Evolutionary conservation across 2,113 vertebrate genomes (phyloP).

Genomic region (Callipepla californica): DNA sequence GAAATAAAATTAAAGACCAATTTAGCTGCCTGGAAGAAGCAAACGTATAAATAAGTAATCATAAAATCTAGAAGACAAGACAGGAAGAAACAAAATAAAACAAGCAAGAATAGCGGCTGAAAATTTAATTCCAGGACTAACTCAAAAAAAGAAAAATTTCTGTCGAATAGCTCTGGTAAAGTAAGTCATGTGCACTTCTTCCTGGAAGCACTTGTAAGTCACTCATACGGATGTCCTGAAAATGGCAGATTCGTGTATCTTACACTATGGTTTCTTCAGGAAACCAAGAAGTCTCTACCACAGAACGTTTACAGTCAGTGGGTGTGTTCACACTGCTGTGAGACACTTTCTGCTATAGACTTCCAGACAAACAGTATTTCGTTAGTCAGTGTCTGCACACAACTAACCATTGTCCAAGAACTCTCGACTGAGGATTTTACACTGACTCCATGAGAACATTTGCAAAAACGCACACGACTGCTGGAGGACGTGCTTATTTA

Average conservation of each 20-base stretch:
- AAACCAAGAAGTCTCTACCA: background rate
- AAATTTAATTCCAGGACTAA: conserved; percentile 38
- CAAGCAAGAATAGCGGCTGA: background rate
- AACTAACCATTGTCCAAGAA: background rate
- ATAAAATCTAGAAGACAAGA: conserved; percentile 54
- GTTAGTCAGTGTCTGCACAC: background rate
- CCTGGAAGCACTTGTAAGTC: background rate
- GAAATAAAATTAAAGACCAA: conserved; percentile 72
- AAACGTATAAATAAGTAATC: conserved; percentile 65
- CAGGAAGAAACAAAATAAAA: conserved; percentile 60
- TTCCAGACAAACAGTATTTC: background rate
- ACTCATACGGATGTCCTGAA: background rate
- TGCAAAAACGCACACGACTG: background rate
- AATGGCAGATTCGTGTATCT: background rate
- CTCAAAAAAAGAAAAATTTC: background rate
- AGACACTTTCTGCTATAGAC: background rate
- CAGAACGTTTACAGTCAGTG: background rate
- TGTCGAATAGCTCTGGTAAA: background rate
- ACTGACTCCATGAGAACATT: background rate
- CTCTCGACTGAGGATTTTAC: background rate
- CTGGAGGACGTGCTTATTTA: background rate
- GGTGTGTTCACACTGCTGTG: background rate
- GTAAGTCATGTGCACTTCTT: background rate
- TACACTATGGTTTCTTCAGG: background rate
- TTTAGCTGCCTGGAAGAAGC: conserved; percentile 64